Conservation (phyloP, 2,888 invertebrate species). For the Hipparchia semele region DNA sequence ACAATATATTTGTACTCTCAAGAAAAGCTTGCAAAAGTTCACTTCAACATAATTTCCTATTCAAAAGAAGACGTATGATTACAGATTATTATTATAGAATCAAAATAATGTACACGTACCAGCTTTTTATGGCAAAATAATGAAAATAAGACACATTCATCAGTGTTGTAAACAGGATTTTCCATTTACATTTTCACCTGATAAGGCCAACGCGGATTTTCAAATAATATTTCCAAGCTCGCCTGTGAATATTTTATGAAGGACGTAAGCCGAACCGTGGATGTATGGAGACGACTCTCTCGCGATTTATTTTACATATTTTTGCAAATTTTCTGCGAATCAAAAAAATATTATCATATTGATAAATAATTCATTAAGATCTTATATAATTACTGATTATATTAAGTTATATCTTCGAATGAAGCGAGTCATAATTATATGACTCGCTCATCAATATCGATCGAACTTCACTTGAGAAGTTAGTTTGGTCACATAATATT, state of each 20-base stretch:
- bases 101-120: neutral
- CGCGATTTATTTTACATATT: conserved; percentile 5
- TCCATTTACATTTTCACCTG: conserved; percentile 15
- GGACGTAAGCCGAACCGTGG: neutral
- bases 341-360: neutral
- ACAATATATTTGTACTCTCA: too few relatives aligned
- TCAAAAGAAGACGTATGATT: too few relatives aligned
- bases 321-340: neutral
- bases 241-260: conserved; percentile 16
- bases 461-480: too few relatives aligned
- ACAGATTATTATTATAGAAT: neutral
- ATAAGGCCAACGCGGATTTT: conserved; percentile 12
- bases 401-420: too few relatives aligned
- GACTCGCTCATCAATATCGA: too few relatives aligned
- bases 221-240: conserved; percentile 13
- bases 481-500: too few relatives aligned
- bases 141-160: conserved; percentile 9
- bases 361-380: neutral
- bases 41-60: too few relatives aligned
- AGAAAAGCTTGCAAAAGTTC: too few relatives aligned
- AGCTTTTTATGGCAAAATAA: neutral
- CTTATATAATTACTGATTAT: too few relatives aligned
- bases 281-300: conserved; percentile 1
- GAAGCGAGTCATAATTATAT: too few relatives aligned
- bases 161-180: conserved; percentile 11